These are phyloP conservation scores for Takifugu rubripes DNA, from an alignment of 2,797 vertebrate genomes.

Conservation along the genomic window DNA sequence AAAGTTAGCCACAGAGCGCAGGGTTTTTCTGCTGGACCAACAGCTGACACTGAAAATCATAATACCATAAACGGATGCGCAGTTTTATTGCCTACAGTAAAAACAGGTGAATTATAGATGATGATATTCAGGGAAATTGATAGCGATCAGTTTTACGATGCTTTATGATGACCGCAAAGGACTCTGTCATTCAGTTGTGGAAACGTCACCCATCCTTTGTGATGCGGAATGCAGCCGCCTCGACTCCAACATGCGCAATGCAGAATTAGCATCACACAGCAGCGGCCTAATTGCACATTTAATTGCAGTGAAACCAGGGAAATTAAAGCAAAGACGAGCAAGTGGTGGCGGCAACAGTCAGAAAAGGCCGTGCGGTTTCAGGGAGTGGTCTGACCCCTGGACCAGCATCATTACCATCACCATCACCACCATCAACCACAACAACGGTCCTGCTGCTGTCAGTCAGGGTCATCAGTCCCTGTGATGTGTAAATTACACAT, in stretches of 20 bases:
- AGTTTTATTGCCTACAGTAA: too few species aligned
- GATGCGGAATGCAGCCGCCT: slow-evolving; percentile 1
- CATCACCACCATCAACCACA: slow-evolving; percentile 10
- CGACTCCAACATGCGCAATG: not conserved
- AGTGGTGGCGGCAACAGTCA: not conserved
- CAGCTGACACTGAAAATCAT: too few species aligned
- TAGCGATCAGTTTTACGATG: too few species aligned
- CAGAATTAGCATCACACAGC: slow-evolving; percentile 15
- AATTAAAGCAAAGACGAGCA: not conserved
- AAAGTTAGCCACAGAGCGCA: too few species aligned
- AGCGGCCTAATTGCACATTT: slow-evolving; percentile 1
- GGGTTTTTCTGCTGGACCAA: too few species aligned
- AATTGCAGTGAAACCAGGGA: slow-evolving; percentile 29
- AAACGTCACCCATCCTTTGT: slow-evolving; percentile 1
- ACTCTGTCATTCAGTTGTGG: not conserved
- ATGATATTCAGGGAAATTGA: too few species aligned
- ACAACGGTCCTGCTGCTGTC: slow-evolving; percentile 1
- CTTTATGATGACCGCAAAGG: too few species aligned
- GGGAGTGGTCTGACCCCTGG: slow-evolving; percentile 48
- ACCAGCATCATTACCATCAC: slow-evolving; percentile 1
- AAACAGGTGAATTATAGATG: too few species aligned
- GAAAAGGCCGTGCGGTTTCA: slow-evolving; percentile 49
- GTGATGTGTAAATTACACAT: too few species aligned
- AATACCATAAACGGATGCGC: too few species aligned
- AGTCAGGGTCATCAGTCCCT: too few species aligned